phyloP scores from a whole-genome alignment of 2,113 vertebrate species.

The Sturnus vulgaris region DNA sequence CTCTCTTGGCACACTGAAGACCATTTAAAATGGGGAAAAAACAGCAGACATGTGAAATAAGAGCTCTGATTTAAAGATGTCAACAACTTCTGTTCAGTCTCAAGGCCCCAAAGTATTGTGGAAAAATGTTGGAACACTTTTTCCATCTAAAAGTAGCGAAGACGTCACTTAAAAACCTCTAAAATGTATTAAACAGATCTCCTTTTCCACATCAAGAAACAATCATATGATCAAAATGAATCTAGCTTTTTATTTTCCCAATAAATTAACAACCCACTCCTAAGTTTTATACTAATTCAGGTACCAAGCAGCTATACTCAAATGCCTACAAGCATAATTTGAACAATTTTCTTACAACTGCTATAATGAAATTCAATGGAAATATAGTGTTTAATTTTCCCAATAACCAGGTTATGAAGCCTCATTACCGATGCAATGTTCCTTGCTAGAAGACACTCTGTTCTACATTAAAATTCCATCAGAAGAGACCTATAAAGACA shows the following conservation, averaged over 20 bases:
- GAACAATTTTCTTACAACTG: neutral
- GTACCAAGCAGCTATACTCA: neutral
- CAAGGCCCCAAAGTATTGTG: slow-evolving; percentile 22
- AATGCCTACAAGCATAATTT: neutral
- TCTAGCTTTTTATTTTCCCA: neutral
- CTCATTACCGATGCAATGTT: neutral
- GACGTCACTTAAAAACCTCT: neutral
- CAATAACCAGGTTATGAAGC: neutral
- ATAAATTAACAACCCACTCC: neutral
- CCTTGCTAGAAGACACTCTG: neutral
- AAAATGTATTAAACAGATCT: slow-evolving; percentile 51
- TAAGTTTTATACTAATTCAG: neutral
- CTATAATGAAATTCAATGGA: neutral
- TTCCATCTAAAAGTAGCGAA: slow-evolving; percentile 27
- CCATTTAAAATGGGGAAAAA: slow-evolving; percentile 13
- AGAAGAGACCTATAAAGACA: neutral
- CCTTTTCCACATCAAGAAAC: slow-evolving; percentile 37
- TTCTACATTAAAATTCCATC: neutral
- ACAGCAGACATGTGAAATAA: slow-evolving; percentile 27
- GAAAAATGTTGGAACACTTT: slow-evolving; percentile 42
- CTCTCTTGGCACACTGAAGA: slow-evolving; percentile 12
- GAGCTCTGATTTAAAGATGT: slow-evolving; percentile 45
- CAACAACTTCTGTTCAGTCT: slow-evolving; percentile 49
- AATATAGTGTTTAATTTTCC: neutral
- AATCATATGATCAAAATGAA: neutral